Base-by-base conservation (phyloP, 2,113 vertebrate genomes). In the Indicator maculatus region DNA sequence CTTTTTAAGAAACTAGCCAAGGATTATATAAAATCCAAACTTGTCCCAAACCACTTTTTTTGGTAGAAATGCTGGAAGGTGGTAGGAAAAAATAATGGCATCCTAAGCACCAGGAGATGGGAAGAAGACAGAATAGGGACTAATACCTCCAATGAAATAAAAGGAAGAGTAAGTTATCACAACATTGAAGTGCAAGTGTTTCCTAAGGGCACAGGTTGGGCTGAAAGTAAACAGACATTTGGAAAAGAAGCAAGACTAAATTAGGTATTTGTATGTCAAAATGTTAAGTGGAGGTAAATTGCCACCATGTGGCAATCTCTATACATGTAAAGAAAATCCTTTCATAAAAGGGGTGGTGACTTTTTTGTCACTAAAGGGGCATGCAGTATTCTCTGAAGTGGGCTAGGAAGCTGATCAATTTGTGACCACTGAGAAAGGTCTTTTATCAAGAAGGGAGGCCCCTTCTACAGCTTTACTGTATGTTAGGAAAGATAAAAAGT, bases 301-400 rank as follows among this genome's bases (percentile, higher is more conserved):
- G 87, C 89, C 91, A 96, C 89, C 92, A 70, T 91, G 92, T 94
- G 88, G 84, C 89, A 96, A 90, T 71, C 75, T 88, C 67, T 80
- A 53, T 61, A 72, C 45, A 4, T 71, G n/a, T 53, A 65, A 84
- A 88, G 66, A 76, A 90, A 88, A 76, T 10, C 47, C 5, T 15
- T 76, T 50, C 10, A 10, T 33, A 39, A 83, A 85, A 31, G 0
- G 12, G 17, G 2, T 63, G 28, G 33, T n/a, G 60, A 58, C 55
- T 45, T 93, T 93, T 83, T 85, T 50, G 61, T 76, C 44, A 73
- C 64, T 83, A 63, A 65, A 90, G 74, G 53, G 9, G 38, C 47
- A 65, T n/a, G 50, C 55, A 76, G n/a, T 78, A 52, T 76, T 74
- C 70, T 70, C 27, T 73, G 80, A 80, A 36, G 38, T 18, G 47